These are phyloP conservation scores for Lipotes vexillifer DNA, from an alignment of 2,113 vertebrate species.

Conservation along the genomic window DNA sequence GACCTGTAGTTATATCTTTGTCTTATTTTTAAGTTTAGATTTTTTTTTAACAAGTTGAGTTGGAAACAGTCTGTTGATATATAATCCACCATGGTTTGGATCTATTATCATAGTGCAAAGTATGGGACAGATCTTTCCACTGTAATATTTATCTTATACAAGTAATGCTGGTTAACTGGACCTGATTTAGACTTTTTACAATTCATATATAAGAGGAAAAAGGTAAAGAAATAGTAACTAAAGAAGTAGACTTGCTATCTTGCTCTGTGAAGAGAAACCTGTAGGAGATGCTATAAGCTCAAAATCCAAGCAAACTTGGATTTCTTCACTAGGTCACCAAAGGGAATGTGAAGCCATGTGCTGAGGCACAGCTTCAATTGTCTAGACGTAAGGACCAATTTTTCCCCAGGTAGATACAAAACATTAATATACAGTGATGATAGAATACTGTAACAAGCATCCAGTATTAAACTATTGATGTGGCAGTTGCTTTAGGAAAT, in stretches of 20 bases:
- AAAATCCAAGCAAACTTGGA: not conserved
- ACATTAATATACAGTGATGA: not conserved
- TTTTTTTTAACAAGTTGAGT: not conserved
- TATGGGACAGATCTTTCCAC: not conserved
- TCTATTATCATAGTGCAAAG: not conserved
- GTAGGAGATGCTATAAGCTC: not conserved
- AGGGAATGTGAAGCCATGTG: not conserved
- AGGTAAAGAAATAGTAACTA: not conserved
- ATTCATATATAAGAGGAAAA: not conserved
- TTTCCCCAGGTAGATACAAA: not conserved
- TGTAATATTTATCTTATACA: no score
- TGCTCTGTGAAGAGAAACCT: not conserved
- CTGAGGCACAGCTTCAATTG: not conserved
- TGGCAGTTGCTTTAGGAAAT: not conserved
- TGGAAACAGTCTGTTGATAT: not conserved
- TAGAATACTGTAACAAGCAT: not conserved
- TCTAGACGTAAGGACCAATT: not conserved
- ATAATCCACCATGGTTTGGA: not conserved
- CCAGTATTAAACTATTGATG: not conserved
- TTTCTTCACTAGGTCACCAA: not conserved
- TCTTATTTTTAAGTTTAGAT: not conserved
- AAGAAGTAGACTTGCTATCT: not conserved
- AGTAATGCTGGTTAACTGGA: not conserved
- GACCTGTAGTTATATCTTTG: not conserved
- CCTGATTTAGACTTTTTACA: not conserved